Evolutionary conservation across 2,888 invertebrate genomes (phyloP).

Genomic region (Trisateles emortualis): DNA sequence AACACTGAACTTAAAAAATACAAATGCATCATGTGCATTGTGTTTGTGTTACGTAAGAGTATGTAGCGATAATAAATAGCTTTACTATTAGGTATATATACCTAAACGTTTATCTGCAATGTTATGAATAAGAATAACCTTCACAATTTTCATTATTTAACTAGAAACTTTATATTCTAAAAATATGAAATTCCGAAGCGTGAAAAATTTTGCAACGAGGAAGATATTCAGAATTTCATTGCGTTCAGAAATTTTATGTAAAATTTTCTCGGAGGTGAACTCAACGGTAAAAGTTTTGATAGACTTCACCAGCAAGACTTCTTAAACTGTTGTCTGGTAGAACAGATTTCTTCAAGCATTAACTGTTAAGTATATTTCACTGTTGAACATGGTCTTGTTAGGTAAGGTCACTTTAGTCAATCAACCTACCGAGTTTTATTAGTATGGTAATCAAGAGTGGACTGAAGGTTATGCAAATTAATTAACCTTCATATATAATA

Average conservation of each 20-base stretch:
- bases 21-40: neutral
- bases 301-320: too few species aligned
- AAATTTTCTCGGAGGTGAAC: neutral
- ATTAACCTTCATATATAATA: too few species aligned
- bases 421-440: too few species aligned
- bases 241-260: neutral
- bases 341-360: too few species aligned
- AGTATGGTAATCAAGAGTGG: too few species aligned
- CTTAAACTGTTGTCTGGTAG: too few species aligned
- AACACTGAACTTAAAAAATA: neutral
- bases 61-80: conserved; percentile 2
- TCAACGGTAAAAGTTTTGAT: too few species aligned
- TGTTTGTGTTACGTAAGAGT: too few species aligned
- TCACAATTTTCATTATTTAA: neutral
- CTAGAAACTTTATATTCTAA: neutral
- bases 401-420: too few species aligned
- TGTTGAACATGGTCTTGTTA: too few species aligned
- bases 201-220: neutral
- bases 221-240: neutral
- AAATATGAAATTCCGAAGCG: neutral
- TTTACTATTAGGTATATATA: neutral
- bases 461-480: too few species aligned
- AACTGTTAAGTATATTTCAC: too few species aligned
- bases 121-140: neutral
- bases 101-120: neutral